Base-by-base conservation (phyloP, 2,797 vertebrate species). In the Diplodus sargus region DNA sequence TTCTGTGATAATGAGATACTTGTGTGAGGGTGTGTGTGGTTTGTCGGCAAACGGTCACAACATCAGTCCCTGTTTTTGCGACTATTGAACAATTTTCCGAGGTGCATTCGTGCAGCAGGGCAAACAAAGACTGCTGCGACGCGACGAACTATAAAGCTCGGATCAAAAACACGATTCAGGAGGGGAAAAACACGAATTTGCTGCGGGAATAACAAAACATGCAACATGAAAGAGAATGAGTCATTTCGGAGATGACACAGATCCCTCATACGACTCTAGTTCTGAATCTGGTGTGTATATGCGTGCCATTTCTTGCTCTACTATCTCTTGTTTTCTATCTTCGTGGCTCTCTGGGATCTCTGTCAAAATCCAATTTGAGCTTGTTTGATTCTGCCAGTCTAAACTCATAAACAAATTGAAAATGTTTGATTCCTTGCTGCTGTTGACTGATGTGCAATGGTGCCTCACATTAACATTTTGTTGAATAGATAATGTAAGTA, bases 261-360 rank as follows among this genome's bases (percentile, higher is more conserved):
- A 80, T 82, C n/a, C 30, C 34, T 15, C 56, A 59, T 54, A 42
- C 68, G 74, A 34, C 53, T 6, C 20, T 47, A 56, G 18, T 34
- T 70, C 34, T 22, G 6, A 16, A 60, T 79, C 54, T 28, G 43
- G 1, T 42, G 48, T 65, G 13, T 69, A 67, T 73, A 56, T 48
- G 47, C 74, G 64, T 11, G 20, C 78, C 53, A 15, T 53, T 54
- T 78, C 69, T 71, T 76, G 30, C 47, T 82, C n/a, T 10, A 1
- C 30, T 47, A 58, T 75, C 81, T 75, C 43, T 12, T 72, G 51
- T 82, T 64, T 63, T 39, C 62, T n/a, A 22, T 76, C 45, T 70
- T n/a, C 64, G 48, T 49, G 49, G 9, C 47, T 66, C 56, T 67
- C 53, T 23, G 48, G 78, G 30, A 34, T 63, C 48, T 76, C 70